Conservation (phyloP, 2,797 vertebrate genomes). For the Melanotaenia maccullochi region DNA sequence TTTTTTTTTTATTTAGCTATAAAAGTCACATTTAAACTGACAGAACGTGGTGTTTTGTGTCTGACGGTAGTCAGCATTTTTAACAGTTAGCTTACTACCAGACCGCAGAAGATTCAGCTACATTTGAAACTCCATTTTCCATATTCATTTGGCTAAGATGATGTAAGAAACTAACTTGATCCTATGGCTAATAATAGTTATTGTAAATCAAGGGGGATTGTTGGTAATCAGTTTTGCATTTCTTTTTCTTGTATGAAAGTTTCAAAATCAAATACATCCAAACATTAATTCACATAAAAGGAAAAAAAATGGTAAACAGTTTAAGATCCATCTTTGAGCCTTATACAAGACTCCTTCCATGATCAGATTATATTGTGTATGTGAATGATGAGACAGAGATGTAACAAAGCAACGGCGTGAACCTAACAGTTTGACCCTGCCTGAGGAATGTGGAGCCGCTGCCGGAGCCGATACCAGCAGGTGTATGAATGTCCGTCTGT, state of each 20-base stretch:
- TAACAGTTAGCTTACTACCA: too few relatives aligned
- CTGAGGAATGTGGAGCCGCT: conserved; percentile 73
- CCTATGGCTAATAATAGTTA: too few relatives aligned
- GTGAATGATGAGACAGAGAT: conserved; percentile 49
- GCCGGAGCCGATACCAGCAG: conserved; percentile 70
- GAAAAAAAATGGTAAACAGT: conserved; percentile 4
- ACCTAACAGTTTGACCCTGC: conserved; percentile 52
- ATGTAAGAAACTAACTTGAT: too few relatives aligned
- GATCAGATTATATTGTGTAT: conserved; percentile 25
- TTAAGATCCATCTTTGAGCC: conserved; percentile 8
- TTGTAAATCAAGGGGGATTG: too few relatives aligned
- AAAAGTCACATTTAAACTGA: too few relatives aligned
- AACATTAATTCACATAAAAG: not conserved
- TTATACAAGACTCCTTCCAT: conserved; percentile 22
- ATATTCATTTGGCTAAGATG: too few relatives aligned
- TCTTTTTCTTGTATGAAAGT: not conserved
- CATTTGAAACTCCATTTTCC: too few relatives aligned
- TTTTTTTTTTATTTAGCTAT: too few relatives aligned
- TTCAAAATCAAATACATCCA: conserved; percentile 1
- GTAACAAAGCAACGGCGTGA: conserved; percentile 54
- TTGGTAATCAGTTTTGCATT: too few relatives aligned
- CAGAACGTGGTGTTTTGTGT: too few relatives aligned
- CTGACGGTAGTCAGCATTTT: too few relatives aligned
- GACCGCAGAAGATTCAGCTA: too few relatives aligned
- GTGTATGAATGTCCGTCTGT: conserved; percentile 76